These are phyloP conservation scores for Cephalophus harveyi DNA, from an alignment of 2,113 vertebrate species.

Conservation along the genomic window DNA sequence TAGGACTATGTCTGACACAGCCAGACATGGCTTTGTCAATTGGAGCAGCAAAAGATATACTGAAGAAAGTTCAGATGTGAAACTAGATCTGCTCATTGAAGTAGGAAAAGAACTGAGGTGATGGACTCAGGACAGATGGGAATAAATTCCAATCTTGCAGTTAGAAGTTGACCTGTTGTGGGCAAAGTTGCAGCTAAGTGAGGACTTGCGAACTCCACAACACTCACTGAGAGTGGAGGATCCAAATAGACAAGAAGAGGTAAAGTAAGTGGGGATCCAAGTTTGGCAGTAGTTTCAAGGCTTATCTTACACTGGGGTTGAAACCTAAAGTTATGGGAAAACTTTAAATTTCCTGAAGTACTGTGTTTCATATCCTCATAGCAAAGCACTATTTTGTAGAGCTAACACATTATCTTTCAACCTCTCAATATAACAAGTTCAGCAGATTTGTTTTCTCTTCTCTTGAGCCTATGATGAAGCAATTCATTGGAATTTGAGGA, in stretches of 20 bases:
- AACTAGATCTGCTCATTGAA: not conserved
- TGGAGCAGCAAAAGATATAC: not conserved
- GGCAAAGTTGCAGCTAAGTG: not conserved
- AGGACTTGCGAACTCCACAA: not conserved
- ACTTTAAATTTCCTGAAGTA: not conserved
- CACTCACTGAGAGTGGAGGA: not conserved
- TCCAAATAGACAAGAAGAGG: not conserved
- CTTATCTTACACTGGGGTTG: not conserved
- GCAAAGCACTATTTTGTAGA: not conserved
- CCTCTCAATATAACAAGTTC: not conserved
- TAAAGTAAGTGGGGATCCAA: not conserved
- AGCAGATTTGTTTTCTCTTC: not conserved
- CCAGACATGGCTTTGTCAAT: not conserved
- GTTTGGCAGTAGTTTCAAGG: not conserved
- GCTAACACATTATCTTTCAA: not conserved
- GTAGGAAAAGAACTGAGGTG: not conserved
- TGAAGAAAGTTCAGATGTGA: not conserved
- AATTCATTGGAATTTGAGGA: not conserved
- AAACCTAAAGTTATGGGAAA: not conserved
- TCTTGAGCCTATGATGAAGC: not conserved
- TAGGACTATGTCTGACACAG: not conserved
- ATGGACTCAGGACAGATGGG: not conserved
- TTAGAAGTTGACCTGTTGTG: not conserved
- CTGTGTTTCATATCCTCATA: not conserved
- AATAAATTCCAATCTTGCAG: not conserved